A percentile compares a stretch with the other conserved stretches of the same genome.
These are phyloP conservation scores for Nymphicus hollandicus DNA, from an alignment of 2,113 vertebrate genomes.

Conservation along the genomic window DNA sequence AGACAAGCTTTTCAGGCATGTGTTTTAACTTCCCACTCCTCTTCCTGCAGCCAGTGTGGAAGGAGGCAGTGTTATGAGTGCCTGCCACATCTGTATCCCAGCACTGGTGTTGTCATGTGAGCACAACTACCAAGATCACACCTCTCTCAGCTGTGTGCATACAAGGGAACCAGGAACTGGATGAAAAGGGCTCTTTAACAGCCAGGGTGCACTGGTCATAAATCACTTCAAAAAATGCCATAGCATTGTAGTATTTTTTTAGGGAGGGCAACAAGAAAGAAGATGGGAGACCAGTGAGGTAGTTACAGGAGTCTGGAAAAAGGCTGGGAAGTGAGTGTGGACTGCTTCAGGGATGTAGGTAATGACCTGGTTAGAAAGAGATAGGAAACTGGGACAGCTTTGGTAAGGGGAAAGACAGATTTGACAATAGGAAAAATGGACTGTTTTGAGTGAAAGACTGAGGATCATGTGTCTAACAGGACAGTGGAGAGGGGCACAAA, in stretches of 20 bases:
- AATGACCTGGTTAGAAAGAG: background rate
- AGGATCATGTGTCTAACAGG: background rate
- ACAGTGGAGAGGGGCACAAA: background rate
- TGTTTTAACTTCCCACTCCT: background rate
- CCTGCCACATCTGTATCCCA: background rate
- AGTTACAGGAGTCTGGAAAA: background rate
- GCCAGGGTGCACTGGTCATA: background rate
- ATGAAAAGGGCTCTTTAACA: background rate
- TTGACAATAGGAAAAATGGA: background rate
- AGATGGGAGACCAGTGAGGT: background rate
- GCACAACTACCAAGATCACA: background rate
- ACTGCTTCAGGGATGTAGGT: background rate
- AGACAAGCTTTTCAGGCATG: background rate
- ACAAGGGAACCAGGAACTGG: background rate
- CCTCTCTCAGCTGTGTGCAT: background rate
- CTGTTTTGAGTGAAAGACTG: background rate
- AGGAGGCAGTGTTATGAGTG: background rate
- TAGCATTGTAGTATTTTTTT: background rate
- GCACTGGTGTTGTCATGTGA: rapidly evolving
- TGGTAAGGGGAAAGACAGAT: background rate
- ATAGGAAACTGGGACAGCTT: background rate
- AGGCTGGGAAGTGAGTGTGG: background rate
- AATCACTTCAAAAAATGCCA: background rate
- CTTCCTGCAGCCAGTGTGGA: background rate
- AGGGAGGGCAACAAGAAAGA: background rate